Base-by-base conservation (phyloP, 2,888 invertebrate genomes). In the Cataglyphis livida region DNA sequence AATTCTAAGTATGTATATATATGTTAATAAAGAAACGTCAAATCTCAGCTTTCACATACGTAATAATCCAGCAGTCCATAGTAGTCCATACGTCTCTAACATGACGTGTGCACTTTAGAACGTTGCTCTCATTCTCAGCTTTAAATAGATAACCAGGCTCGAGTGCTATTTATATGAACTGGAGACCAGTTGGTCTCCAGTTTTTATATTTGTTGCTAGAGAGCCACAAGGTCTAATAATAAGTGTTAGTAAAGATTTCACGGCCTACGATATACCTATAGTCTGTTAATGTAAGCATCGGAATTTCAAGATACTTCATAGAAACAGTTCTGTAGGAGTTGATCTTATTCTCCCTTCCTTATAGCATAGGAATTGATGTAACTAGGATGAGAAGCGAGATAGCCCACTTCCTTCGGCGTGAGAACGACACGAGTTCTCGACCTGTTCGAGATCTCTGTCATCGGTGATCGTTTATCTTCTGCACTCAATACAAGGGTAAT, bases 401-500 rank as follows among this genome's bases (percentile, higher is more conserved):
- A 51, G 51, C 51, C n/a, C 7, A 51, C n/a, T 51, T 51, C 7
- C n/a, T 51, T 51, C n/a, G n/a, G 51, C n/a, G 51, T 51, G 51
- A 51, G 51, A 51, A 51, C 51, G 51, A 51, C 90, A 91, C 68
- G 88, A 59, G 71, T 87, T 65, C 59, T 84, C 71, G 88, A 86
- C 86, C 84, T 76, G 64, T 85, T 85, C 85, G 57, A 75, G n/a
- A 73, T 86, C 65, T 57, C 89, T 82, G 91, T 92, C 90, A 92
- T 91, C 57, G 57, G 25, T 92, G 92, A 92, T 91, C 92, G 92
- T 92, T 92, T 92, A 89, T 89, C 87, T 81, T 48, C 59, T 81
- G 88, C 70, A 89, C 86, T 90, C 5, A 28, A 89, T 89, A 41
- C 71, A 18, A 64, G 70, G 78, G 88, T 90, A 83, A 44, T 86